A percentile compares a stretch with the other conserved stretches of the same genome.
These are phyloP conservation scores for Amazona finschi DNA, from an alignment of 2,797 vertebrate species.

Conservation along the genomic window DNA sequence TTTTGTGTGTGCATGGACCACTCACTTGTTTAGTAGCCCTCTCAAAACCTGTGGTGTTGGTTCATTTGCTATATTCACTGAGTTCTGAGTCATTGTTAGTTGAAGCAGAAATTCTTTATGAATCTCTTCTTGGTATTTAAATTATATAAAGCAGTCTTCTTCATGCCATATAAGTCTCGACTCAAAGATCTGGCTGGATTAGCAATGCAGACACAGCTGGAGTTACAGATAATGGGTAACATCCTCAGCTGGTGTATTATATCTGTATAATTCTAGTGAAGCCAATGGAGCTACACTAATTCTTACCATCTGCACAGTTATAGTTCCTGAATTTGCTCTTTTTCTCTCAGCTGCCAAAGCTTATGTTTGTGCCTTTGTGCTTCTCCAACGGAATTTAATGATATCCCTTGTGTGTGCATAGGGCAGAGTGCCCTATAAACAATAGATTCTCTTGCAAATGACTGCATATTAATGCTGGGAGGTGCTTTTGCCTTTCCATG, in stretches of 20 bases:
- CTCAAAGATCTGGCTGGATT: background rate
- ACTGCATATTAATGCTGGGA: background rate
- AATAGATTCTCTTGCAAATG: background rate
- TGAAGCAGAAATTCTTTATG: background rate
- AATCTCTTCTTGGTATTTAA: background rate
- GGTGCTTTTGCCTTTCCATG: background rate
- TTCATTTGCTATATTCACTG: background rate
- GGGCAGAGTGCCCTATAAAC: background rate
- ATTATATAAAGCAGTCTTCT: background rate
- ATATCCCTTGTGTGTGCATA: background rate
- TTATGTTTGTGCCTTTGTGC: background rate
- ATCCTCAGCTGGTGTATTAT: conserved; percentile 16
- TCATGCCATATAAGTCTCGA: background rate
- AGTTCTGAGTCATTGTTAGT: background rate
- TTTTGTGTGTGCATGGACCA: background rate
- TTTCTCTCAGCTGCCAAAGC: background rate
- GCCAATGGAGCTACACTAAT: background rate
- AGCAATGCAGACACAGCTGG: conserved; percentile 18
- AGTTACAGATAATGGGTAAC: conserved; percentile 6
- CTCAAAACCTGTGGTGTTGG: background rate
- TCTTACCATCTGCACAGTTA: background rate
- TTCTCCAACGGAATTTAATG: background rate
- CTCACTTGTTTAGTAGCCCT: background rate
- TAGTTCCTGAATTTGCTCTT: background rate
- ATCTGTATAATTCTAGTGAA: background rate